phyloP scores from a whole-genome alignment of 2,888 invertebrate species.

The Papilio gigon region DNA sequence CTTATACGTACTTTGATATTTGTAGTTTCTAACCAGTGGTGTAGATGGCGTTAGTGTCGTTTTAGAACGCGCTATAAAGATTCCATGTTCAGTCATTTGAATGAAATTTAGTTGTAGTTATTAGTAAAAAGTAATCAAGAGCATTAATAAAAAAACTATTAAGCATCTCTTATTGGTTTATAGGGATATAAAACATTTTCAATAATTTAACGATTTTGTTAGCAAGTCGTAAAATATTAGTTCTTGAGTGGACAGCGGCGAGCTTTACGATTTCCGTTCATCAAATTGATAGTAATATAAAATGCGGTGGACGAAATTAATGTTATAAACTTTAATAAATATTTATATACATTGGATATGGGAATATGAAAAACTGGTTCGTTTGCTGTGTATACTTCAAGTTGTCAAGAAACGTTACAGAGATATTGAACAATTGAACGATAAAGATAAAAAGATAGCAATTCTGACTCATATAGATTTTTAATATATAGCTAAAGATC shows the following conservation, averaged over 20 bases:
- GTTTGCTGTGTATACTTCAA: background rate
- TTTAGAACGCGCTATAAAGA: background rate
- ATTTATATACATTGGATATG: background rate
- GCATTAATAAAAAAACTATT: background rate
- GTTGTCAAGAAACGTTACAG: background rate
- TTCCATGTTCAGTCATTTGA: too few species aligned
- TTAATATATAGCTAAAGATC: too few species aligned
- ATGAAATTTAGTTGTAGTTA: background rate
- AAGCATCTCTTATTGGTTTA: background rate
- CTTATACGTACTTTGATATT: background rate
- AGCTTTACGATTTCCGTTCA: slow-evolving; percentile 14
- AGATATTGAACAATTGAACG: background rate
- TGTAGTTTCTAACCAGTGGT: background rate
- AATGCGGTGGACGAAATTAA: slow-evolving; percentile 2
- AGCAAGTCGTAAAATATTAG: slow-evolving; percentile 3
- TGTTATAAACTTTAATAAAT: background rate
- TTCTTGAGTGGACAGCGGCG: slow-evolving; percentile 10
- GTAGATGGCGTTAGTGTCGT: background rate
- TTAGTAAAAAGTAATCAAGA: background rate
- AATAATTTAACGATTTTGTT: slow-evolving; percentile 16
- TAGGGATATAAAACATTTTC: slow-evolving; percentile 9
- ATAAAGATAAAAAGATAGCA: too few species aligned
- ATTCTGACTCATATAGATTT: too few species aligned
- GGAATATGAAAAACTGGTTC: background rate
- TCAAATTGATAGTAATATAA: slow-evolving; percentile 8